A percentile compares a stretch with the other conserved stretches of the same genome.
Evolutionary conservation across 2,797 vertebrate genomes (phyloP).

Genomic region (Hypotaenidia okinawae): DNA sequence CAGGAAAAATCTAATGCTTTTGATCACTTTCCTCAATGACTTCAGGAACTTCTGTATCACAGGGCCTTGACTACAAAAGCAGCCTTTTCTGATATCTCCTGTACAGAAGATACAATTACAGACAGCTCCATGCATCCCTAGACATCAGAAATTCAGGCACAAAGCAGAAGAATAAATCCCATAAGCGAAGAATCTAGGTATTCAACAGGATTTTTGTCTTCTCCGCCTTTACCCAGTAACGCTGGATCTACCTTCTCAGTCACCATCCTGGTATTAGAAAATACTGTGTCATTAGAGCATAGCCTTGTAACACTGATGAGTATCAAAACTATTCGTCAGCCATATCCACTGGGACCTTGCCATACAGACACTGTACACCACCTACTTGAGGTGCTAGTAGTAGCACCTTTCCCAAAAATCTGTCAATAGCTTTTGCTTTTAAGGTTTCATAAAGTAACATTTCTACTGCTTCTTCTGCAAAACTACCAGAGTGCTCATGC

Average conservation of each 20-base stretch:
- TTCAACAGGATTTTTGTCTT: neutral
- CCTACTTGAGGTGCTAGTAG: neutral
- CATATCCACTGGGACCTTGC: neutral
- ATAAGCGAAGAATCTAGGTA: neutral
- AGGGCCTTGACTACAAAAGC: neutral
- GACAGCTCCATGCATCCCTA: neutral
- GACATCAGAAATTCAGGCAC: neutral
- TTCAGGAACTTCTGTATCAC: neutral
- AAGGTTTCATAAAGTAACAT: neutral
- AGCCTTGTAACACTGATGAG: neutral
- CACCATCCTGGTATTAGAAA: neutral
- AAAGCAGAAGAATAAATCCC: neutral
- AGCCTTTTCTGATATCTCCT: neutral
- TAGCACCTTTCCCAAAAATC: neutral
- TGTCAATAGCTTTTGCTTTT: neutral
- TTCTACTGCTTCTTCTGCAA: neutral
- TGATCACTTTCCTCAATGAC: neutral
- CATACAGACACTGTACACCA: neutral
- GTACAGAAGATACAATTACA: neutral
- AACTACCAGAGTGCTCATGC: neutral
- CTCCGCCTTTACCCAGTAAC: neutral
- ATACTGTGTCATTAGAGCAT: neutral
- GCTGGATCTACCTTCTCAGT: neutral
- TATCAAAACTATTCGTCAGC: neutral
- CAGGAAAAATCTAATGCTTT: neutral